Evolutionary conservation across 2,113 vertebrate species (phyloP).

Genomic region (Sylvietta virens): DNA sequence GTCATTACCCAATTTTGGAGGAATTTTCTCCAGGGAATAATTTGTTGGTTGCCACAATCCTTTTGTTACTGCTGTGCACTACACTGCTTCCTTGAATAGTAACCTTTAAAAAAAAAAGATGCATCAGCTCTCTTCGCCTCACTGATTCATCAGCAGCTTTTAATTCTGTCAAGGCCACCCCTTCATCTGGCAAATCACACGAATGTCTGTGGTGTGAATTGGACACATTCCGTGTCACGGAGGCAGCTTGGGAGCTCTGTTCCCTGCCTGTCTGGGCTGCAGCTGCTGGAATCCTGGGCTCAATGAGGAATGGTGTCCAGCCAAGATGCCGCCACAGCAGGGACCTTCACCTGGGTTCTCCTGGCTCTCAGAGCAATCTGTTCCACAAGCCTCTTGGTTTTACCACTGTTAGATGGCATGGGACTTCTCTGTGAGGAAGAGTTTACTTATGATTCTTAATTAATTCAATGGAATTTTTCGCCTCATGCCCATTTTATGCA

Average conservation of each 20-base stretch:
- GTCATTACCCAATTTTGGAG: neutral
- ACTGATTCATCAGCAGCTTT: neutral
- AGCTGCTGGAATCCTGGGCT: neutral
- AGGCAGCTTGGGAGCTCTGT: neutral
- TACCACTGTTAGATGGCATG: neutral
- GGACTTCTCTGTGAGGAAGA: neutral
- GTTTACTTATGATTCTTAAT: neutral
- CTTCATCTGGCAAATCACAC: neutral
- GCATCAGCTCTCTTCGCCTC: neutral
- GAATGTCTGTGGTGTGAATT: neutral
- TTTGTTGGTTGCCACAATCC: neutral
- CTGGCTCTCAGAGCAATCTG: neutral
- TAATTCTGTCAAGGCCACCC: neutral
- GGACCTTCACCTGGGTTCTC: neutral
- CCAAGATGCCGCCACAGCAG: rapidly evolving
- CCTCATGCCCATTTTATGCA: neutral
- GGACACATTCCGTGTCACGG: rapidly evolving
- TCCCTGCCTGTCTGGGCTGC: neutral
- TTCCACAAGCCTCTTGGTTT: neutral
- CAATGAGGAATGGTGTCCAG: neutral
- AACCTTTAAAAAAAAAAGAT: neutral
- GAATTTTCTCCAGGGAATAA: neutral
- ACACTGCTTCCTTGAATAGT: neutral
- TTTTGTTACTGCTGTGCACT: neutral
- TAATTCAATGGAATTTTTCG: neutral